Percentiles rank a stretch among this genome's conserved stretches.
phyloP scores from a whole-genome alignment of 1,140 invertebrate species.

The Sycophila sp. region DNA sequence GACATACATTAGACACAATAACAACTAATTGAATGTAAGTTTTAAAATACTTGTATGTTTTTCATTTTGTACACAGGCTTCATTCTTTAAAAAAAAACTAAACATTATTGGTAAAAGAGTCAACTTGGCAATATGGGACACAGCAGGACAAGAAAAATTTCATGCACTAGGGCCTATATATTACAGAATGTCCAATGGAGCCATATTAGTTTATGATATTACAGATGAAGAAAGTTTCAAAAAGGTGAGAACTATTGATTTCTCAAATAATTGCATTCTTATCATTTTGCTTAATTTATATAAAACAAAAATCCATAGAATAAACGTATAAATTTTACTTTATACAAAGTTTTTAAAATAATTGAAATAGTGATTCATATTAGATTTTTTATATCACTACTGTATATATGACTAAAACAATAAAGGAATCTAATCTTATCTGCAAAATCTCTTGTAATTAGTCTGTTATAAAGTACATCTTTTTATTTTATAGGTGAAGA shows the following conservation, averaged over 20 bases:
- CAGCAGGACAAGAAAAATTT: slow-evolving; percentile 95
- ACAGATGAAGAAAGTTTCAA: slow-evolving; percentile 97
- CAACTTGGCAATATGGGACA: slow-evolving; percentile 98
- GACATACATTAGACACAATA: no score
- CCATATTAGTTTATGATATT: slow-evolving; percentile 98
- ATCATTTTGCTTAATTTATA: not conserved
- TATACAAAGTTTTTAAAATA: no score
- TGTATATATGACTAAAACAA: not conserved
- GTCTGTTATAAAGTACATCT: not conserved
- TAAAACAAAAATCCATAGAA: no score
- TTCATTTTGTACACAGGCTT: slow-evolving; percentile 80
- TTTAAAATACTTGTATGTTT: no score
- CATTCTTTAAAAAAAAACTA: slow-evolving; percentile 96
- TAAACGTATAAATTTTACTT: no score
- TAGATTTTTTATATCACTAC: not conserved
- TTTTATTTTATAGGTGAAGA: slow-evolving; percentile 81
- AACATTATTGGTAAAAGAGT: slow-evolving; percentile 90
- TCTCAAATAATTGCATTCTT: slow-evolving; percentile 9
- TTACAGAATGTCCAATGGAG: slow-evolving; percentile 97
- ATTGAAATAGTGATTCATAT: no score
- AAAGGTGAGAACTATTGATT: slow-evolving; percentile 74
- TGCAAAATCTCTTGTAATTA: not conserved
- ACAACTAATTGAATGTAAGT: no score
- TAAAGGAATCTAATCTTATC: slow-evolving; percentile 1
- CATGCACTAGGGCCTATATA: slow-evolving; percentile 98